Evolutionary conservation across 1,140 invertebrate genomes (phyloP).

Genomic region (Drepana arcuata): DNA sequence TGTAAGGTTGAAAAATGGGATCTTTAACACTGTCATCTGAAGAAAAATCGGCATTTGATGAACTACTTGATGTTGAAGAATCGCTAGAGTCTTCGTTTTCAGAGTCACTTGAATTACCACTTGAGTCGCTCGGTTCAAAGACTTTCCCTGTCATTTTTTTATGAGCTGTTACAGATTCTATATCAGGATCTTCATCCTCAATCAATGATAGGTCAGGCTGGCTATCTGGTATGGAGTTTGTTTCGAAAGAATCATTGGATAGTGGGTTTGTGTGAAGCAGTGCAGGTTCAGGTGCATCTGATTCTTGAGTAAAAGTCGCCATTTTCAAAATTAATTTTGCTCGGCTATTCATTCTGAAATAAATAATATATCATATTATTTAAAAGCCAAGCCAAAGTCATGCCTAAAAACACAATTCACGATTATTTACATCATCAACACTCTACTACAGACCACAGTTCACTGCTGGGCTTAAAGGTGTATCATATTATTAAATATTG

Average conservation of each 20-base stretch:
- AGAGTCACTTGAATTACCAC: conserved; percentile 8
- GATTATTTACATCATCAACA: too few species aligned
- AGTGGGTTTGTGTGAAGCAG: neutral
- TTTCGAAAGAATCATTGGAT: neutral
- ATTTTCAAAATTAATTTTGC: neutral
- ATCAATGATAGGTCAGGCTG: neutral
- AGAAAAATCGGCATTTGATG: conserved; percentile 13
- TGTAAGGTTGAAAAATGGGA: conserved; percentile 9
- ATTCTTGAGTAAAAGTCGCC: neutral
- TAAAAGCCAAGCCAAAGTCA: too few species aligned
- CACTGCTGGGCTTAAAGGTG: too few species aligned
- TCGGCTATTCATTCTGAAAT: neutral
- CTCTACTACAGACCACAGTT: too few species aligned
- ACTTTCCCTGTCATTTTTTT: neutral
- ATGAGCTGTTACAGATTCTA: too few species aligned
- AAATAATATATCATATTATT: neutral
- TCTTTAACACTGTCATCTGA: conserved; percentile 14
- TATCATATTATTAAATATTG: too few species aligned
- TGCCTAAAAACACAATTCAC: too few species aligned
- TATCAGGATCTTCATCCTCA: neutral
- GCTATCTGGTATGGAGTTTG: conserved; percentile 1
- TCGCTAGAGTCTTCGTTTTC: conserved; percentile 5
- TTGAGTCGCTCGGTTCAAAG: conserved; percentile 10
- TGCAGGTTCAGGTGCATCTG: neutral
- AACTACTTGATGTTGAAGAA: conserved; percentile 10